Evolutionary conservation across 2,888 invertebrate species (phyloP), one percentile per base, ranked within the genome.

Genomic region (Agriopis leucophaearia): DNA sequence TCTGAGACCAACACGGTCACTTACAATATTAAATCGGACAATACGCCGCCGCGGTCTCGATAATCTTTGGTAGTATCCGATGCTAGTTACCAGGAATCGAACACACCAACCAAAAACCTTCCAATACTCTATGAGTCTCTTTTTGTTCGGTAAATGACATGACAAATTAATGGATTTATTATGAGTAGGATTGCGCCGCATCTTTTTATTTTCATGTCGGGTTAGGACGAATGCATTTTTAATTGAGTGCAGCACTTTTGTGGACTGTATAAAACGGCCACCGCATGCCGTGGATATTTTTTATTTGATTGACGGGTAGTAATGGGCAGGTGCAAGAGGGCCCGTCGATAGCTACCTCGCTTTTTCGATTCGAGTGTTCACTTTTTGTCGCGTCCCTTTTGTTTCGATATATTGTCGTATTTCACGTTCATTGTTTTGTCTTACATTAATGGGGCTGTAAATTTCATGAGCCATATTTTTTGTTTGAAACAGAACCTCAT

Each of bases 161-260:
- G 93, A 93, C 93, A 93, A 94, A 93, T 94, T 92, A 93, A 94
- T 93, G 92, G 92, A 92, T 92, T 91, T 92, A 92, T 92, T 92
- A 92, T 92, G 90, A 93, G 90, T 87, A 78, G 85, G 89, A 90
- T 88, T 89, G 89, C 85, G 84, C 83, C 77, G 77, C 72, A 76
- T 87, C 86, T 83, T 90, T 91, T 92, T 90, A 89, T 89, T 89
- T 86, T 87, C 80, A 80, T 86, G 87, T 88, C 88, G 86, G 89
- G 86, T 89, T 88, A 88, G 92, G 92, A 91, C 91, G 93, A 93
- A 94, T 94, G 94, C 91, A 92, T 93, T 93, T 93, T 94, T 94
- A 93, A 94, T 94, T 93, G 92, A 93, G 91, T 90, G 91, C 90
- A 90, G 88, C 92, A 92, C 91, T 92, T 91, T 92, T 90, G 91